Conservation (phyloP, 2,888 invertebrate species). For the Empis stercorea region DNA sequence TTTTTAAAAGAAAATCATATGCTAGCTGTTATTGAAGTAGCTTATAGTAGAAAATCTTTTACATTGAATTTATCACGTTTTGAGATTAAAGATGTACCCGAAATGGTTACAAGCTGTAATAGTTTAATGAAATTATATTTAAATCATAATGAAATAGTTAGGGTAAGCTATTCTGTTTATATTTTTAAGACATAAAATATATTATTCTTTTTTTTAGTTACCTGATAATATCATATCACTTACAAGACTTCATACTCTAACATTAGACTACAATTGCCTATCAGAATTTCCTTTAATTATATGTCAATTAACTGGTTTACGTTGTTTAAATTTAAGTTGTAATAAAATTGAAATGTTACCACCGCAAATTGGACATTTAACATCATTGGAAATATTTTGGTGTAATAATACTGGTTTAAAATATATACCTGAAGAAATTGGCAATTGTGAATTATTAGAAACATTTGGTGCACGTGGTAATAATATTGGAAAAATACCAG, state of each 20-base stretch:
- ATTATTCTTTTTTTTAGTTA: slow-evolving; percentile 19
- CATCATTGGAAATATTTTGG: slow-evolving; percentile 51
- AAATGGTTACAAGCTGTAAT: slow-evolving; percentile 42
- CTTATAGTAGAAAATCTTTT: slow-evolving; percentile 35
- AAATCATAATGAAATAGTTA: slow-evolving; percentile 47
- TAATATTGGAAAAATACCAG: slow-evolving; percentile 43
- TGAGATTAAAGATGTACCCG: slow-evolving; percentile 49
- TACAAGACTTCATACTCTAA: slow-evolving; percentile 45
- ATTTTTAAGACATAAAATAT: background rate
- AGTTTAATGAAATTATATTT: slow-evolving; percentile 48
- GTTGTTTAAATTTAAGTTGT: slow-evolving; percentile 52
- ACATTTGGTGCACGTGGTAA: slow-evolving; percentile 56
- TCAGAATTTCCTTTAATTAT: slow-evolving; percentile 46
- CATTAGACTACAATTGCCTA: slow-evolving; percentile 53
- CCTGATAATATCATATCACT: slow-evolving; percentile 41
- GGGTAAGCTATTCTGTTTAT: slow-evolving; percentile 24
- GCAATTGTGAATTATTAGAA: slow-evolving; percentile 45
- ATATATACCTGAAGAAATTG: slow-evolving; percentile 47
- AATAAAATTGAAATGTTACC: slow-evolving; percentile 47
- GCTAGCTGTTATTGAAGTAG: background rate
- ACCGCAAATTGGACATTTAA: slow-evolving; percentile 46
- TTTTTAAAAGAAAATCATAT: slow-evolving; percentile 1
- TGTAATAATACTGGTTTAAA: slow-evolving; percentile 46
- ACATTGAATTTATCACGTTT: slow-evolving; percentile 49
- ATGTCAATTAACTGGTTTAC: slow-evolving; percentile 43